Evolutionary conservation across 2,888 invertebrate species (phyloP), one percentile per base, ranked within the genome.

Genomic region (Netelia fuscicornis): DNA sequence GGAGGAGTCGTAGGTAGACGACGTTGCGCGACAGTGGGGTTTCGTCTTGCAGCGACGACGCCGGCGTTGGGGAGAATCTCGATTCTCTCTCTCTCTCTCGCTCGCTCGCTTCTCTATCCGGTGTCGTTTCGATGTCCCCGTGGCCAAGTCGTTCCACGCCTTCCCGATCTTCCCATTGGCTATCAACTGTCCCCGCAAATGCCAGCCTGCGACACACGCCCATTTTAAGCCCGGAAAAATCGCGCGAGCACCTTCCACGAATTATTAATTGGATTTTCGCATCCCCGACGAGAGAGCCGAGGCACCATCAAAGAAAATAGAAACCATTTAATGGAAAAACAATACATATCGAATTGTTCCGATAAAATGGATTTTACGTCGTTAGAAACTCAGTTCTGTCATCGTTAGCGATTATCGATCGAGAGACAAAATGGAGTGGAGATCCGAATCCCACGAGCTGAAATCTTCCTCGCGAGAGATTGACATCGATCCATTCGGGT

Each of bases 11-110:
- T 78, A 70, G 79, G 64, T 67, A 71, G 85, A 83, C 87, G 86
- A 85, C 88, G 86, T 77, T 70, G 86, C 80, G 89, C 82, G 90
- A 90, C 89, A 88, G 88, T 86, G 91, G 87, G 90, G 84, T 67
- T 82, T 75, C 89, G 87, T 87, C 84, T 85, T 80, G 78, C 76
- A 83, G 79, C 86, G 81, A 76, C 75, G 85, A 80, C 85, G 83
- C 85, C 83, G 83, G 68, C 86, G 86, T 79, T 78, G 83, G 71
- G 78, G 86, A 85, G 82, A 85, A 72, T 81, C 64, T 17, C 17
- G 62, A 72, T 65, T 54, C 13, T 74, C 72, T 80, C 67, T 67
- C 58, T 81, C 25, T 37, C 44, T 42, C 62, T 71, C 79, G 20
- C 70, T 70, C 23, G 2, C 37, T 17, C 42, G 6, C 9, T 71